Conservation (phyloP, 2,888 invertebrate genomes). For the Scotopteryx bipunctaria region DNA sequence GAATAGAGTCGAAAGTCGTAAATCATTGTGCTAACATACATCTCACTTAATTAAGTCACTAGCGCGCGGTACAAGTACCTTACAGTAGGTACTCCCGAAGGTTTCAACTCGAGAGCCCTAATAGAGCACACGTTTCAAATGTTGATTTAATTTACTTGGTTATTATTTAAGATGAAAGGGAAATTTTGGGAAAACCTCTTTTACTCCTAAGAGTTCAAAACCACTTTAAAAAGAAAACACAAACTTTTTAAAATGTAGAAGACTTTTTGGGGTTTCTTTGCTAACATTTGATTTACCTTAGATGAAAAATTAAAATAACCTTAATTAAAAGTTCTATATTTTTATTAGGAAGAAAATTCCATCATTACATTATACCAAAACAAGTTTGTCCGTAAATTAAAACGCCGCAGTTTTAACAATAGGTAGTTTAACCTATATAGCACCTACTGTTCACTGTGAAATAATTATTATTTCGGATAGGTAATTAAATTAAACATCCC, state of each 20-base stretch:
- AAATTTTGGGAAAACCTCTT: too few species aligned
- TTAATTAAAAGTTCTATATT: too few species aligned
- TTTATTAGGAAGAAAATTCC: too few species aligned
- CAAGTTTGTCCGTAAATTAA: background rate
- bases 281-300: background rate
- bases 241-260: too few species aligned
- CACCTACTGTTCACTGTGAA: too few species aligned
- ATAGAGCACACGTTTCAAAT: constrained; percentile 44
- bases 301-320: background rate
- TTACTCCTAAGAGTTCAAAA: too few species aligned
- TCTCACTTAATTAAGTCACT: constrained; percentile 51
- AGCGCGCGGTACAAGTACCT: constrained; percentile 35
- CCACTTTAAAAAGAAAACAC: too few species aligned
- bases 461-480: background rate
- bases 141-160: constrained; percentile 34
- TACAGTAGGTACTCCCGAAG: constrained; percentile 29
- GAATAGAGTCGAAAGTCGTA: constrained; percentile 28
- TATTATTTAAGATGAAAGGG: too few species aligned
- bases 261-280: too few species aligned
- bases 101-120: constrained; percentile 43
- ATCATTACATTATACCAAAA: too few species aligned
- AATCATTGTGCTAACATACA: constrained; percentile 28
- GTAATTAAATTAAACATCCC: constrained; percentile 1
- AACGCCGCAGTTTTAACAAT: too few species aligned
- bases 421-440: too few species aligned